phyloP scores from a whole-genome alignment of 2,113 vertebrate genomes.

The Ploceus nigricollis region DNA sequence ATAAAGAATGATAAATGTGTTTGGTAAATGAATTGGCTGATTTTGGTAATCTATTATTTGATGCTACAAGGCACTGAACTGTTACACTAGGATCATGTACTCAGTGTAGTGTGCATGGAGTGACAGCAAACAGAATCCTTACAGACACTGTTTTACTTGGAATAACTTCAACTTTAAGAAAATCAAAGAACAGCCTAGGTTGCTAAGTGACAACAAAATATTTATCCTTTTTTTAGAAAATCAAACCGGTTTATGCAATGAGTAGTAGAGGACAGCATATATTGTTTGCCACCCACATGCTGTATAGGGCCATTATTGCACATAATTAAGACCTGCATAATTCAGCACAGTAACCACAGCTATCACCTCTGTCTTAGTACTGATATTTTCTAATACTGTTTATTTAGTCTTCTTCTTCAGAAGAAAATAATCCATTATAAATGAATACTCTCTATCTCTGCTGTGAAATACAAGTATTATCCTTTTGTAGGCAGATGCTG shows the following conservation, averaged over 20 bases:
- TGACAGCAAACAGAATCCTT: constrained; percentile 18
- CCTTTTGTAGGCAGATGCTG: not conserved
- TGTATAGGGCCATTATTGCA: not conserved
- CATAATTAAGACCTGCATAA: not conserved
- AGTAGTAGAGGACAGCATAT: constrained; percentile 17
- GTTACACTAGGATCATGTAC: not conserved
- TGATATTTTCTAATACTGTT: not conserved
- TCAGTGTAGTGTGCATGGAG: not conserved
- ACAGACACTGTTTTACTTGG: not conserved
- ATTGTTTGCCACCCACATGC: not conserved
- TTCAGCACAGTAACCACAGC: not conserved
- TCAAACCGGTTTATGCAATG: not conserved
- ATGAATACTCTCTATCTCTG: not conserved
- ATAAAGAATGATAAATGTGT: not conserved
- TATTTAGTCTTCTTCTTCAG: not conserved
- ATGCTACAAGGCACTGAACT: not conserved
- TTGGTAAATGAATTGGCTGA: not conserved
- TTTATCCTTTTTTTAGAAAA: constrained; percentile 35
- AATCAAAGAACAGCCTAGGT: constrained; percentile 1
- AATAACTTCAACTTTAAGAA: constrained; percentile 35
- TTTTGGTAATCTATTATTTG: not conserved
- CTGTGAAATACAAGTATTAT: not conserved
- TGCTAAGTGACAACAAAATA: constrained; percentile 60
- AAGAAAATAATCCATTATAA: not conserved
- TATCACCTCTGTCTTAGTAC: not conserved